phyloP scores from a whole-genome alignment of 1,140 invertebrate species.

The Bathynomus jamesi region DNA sequence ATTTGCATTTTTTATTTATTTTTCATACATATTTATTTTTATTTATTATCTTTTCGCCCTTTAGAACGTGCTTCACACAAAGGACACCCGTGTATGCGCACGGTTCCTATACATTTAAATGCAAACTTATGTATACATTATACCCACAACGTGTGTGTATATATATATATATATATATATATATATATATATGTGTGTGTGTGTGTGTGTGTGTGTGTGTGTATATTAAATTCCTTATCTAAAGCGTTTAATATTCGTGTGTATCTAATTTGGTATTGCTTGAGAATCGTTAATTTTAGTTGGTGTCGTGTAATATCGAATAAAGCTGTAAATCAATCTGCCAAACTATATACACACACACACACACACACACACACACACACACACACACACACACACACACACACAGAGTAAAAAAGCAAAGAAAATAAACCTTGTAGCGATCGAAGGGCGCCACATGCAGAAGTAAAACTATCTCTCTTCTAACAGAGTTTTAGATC shows the following conservation, averaged over 20 bases:
- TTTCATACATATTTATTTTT: background rate
- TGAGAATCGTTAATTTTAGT: background rate
- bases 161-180: constrained; percentile 2
- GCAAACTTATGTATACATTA: background rate
- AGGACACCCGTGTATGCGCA: background rate
- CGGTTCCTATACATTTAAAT: background rate
- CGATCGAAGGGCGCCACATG: too few relatives aligned
- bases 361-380: too few relatives aligned
- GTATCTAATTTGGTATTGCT: background rate
- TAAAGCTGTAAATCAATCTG: background rate
- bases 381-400: too few relatives aligned
- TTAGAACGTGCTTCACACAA: background rate
- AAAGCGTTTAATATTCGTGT: background rate
- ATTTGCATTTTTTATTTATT: constrained; percentile 1
- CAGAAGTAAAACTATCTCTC: too few relatives aligned
- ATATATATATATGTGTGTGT: background rate
- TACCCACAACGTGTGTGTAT: background rate
- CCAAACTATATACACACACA: too few relatives aligned
- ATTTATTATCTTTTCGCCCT: background rate
- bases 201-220: background rate
- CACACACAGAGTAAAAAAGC: too few relatives aligned
- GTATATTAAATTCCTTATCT: background rate
- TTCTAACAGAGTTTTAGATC: background rate
- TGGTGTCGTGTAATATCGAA: background rate
- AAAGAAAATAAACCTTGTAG: too few relatives aligned